Base-by-base conservation (phyloP, 1,140 invertebrate species). In the Drosophila sturtevanti region DNA sequence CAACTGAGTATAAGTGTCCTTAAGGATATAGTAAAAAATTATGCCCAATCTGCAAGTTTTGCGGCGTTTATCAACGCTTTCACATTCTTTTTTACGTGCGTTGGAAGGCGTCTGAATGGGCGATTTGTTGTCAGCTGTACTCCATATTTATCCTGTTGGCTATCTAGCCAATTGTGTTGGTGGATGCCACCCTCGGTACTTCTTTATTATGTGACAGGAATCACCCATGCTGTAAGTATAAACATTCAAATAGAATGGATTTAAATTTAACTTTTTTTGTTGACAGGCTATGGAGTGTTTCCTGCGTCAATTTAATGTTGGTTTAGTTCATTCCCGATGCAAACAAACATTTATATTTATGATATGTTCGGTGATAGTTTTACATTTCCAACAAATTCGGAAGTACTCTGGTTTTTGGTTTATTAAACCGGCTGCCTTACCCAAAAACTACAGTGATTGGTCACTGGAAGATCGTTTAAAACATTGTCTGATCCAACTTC, bases 361-460 rank as follows among this genome's bases (percentile, higher is more conserved):
- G 81, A 1, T 74, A 9, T 73, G 64, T 21, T 84, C 80, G 2
- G 5, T 79, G 18, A 18, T 67, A 4, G 70, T 80, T 7, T 22
- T 85, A 48, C 70, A 66, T 1, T 41, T 63, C 1, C 80, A 85
- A 22, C 67, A 84, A 37, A 4, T n/a, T 0, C 5, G 10, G 7
- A 38, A 27, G 0, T 84, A 77, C 24, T 63, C 63, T 0, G 77
- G 81, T 10, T 85, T 85, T 44, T 85, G 81, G 81, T 85, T 85
- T 31, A 85, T 84, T 1, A 72, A 54, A 12, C 80, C 81, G 3
- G 7, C 24, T 3, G 21, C 12, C n/a, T 24, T 76, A 51, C 44
- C 72, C 0, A 3, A 55, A 21, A 60, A 82, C 31, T 63, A 58
- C 9, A 10, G 21, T 0, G 59, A 82, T 14, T 44, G 65, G 60